Base-by-base conservation (phyloP, 2,797 vertebrate species). In the Mus spretus region DNA sequence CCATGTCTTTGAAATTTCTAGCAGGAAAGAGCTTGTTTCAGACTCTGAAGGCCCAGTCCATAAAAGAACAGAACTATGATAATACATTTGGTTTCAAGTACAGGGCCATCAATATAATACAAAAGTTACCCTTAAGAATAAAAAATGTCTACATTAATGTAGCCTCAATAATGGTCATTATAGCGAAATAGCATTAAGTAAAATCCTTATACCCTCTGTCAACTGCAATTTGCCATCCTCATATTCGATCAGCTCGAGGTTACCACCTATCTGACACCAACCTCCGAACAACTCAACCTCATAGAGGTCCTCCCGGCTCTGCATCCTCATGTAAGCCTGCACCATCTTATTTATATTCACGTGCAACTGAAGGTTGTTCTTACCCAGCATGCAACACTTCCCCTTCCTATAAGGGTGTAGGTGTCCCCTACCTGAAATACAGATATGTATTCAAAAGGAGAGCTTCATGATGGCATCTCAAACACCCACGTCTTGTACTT, bases 261-360 rank as follows among this genome's bases (percentile, higher is more conserved):
- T 93, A 96, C 53, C 67, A 96, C 47, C 67, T 97, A 78, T 55
- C 90, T 91, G 31, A 81, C 61, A 44, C 70, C 67, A 61, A 20
- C 10, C 80, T 37, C 65, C 37, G 7, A 44, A 44, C 4, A 8
- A 26, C 78, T 40, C 37, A 9, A 15, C 47, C n/a, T 26, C 77
- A 67, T 37, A 34, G 15, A 24, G 50, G 26, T 90, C 88, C 97
- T 96, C 50, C 83, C 61, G 86, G 82, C 22, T 50, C 90, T 13
- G 53, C 37, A 88, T 31, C n/a, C 57, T 96, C 65, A 67, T 20
- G 70, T 86, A 70, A 96, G 82, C 61, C 28, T 0, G 0, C 37
- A 19, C 65, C 53, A 26, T 57, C 65, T 59, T 90, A 74, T 50
- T 79, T 75, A 70, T 8, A n/a, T 77, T 59, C 28, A 65, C 8